A percentile compares a stretch with the other conserved stretches of the same genome.
Conservation (phyloP, 2,113 vertebrate genomes). For the Petrocephalus zakoni region DNA sequence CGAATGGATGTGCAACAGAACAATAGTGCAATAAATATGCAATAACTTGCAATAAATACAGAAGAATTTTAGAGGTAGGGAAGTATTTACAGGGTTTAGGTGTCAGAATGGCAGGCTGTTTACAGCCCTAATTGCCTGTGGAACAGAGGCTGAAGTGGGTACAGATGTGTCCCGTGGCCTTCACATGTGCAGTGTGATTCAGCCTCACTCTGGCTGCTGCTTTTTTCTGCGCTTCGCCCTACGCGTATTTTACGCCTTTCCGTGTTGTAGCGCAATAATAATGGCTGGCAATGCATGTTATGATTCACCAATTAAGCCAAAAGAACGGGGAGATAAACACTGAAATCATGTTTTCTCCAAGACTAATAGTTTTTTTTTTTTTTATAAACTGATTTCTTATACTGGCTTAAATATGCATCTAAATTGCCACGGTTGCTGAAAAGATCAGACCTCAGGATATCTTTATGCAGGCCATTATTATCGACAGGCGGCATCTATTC, state of each 20-base stretch:
- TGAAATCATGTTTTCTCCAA: neutral
- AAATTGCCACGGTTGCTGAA: neutral
- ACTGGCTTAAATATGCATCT: neutral
- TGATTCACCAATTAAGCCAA: slow-evolving; percentile 5
- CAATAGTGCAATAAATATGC: neutral
- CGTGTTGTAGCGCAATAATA: neutral
- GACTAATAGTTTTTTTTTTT: neutral
- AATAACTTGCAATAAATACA: neutral
- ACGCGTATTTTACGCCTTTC: neutral
- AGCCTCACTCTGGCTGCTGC: neutral
- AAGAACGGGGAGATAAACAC: neutral
- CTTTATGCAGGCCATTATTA: neutral
- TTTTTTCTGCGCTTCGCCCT: neutral
- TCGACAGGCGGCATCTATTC: neutral
- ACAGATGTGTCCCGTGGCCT: neutral
- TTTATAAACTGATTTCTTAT: neutral
- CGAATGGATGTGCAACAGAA: neutral
- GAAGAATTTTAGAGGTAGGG: neutral
- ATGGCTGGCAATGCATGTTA: neutral
- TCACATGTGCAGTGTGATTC: neutral
- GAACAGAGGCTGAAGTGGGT: neutral
- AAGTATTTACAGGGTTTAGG: neutral
- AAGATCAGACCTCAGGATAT: neutral
- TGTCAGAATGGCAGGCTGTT: neutral
- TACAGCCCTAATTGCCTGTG: neutral